Evolutionary conservation across 1,140 invertebrate species (phyloP).

Genomic region (Penaeus chinensis): DNA sequence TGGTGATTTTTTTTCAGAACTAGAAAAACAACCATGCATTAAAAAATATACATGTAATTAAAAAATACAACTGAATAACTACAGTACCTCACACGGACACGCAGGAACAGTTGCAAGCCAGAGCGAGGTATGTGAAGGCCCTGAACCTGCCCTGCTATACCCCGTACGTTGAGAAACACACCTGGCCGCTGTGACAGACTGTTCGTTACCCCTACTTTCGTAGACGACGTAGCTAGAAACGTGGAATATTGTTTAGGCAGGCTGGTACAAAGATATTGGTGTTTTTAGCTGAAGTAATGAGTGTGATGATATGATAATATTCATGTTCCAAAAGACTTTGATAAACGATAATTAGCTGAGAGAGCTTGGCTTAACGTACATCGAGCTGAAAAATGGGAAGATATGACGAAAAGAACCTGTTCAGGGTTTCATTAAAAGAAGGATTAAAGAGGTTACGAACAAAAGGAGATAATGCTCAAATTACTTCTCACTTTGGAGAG

Average conservation of each 20-base stretch:
- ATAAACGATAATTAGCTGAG: too few species aligned
- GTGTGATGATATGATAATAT: too few species aligned
- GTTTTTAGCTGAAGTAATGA: not conserved
- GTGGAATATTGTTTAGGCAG: not conserved
- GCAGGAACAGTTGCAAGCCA: constrained; percentile 53
- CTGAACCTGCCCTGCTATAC: constrained; percentile 44
- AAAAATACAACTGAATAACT: not conserved
- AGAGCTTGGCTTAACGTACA: too few species aligned
- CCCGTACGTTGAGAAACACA: constrained; percentile 65
- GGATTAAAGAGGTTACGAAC: too few species aligned
- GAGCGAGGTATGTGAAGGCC: constrained; percentile 52
- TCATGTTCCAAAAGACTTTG: too few species aligned
- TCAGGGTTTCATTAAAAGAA: too few species aligned
- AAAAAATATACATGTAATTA: not conserved
- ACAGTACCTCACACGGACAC: constrained; percentile 40
- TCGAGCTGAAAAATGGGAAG: too few species aligned
- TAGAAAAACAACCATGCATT: not conserved
- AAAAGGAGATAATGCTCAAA: too few species aligned
- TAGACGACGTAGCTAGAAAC: constrained; percentile 47
- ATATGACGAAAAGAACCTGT: too few species aligned
- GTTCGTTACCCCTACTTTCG: constrained; percentile 36
- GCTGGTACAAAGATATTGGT: not conserved
- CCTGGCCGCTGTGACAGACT: constrained; percentile 28
- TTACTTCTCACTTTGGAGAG: too few species aligned
- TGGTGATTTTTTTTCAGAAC: not conserved